Evolutionary conservation across 2,113 vertebrate genomes (phyloP).

Genomic region (Cariama cristata): DNA sequence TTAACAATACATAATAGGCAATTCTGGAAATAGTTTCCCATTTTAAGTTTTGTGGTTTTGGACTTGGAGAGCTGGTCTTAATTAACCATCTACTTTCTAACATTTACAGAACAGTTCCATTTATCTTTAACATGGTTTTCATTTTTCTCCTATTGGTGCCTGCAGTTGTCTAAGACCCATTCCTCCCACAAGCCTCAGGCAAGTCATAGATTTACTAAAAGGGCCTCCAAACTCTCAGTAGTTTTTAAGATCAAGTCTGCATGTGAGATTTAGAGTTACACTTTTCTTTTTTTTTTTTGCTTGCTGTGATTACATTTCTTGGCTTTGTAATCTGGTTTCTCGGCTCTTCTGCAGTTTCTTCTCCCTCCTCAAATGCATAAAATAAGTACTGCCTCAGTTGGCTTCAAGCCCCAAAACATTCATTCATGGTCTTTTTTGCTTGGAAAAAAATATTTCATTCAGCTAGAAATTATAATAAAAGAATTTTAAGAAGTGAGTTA

Average conservation of each 20-base stretch:
- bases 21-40: slow-evolving; percentile 84
- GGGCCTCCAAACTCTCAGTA: slow-evolving; percentile 52
- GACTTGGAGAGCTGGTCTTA: slow-evolving; percentile 79
- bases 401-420: slow-evolving; percentile 15
- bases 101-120: slow-evolving; percentile 79
- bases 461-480: slow-evolving; percentile 29
- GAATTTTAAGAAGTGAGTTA: slow-evolving; percentile 18
- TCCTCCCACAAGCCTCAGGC: slow-evolving; percentile 77
- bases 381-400: slow-evolving; percentile 39
- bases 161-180: slow-evolving; percentile 74
- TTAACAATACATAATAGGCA: slow-evolving; percentile 81
- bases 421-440: slow-evolving; percentile 36
- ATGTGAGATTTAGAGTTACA: slow-evolving; percentile 33
- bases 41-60: slow-evolving; percentile 84
- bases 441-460: slow-evolving; percentile 42
- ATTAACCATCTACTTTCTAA: slow-evolving; percentile 83
- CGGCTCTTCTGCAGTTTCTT: slow-evolving; percentile 59
- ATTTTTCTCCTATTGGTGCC: slow-evolving; percentile 79
- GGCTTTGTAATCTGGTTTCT: slow-evolving; percentile 63
- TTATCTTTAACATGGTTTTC: slow-evolving; percentile 84
- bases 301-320: slow-evolving; percentile 67
- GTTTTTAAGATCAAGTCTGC: slow-evolving; percentile 61
- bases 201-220: slow-evolving; percentile 66
- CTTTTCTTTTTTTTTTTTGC: neutral
- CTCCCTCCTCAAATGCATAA: slow-evolving; percentile 31